phyloP scores from a whole-genome alignment of 2,113 vertebrate genomes.

The Cebus imitator region DNA sequence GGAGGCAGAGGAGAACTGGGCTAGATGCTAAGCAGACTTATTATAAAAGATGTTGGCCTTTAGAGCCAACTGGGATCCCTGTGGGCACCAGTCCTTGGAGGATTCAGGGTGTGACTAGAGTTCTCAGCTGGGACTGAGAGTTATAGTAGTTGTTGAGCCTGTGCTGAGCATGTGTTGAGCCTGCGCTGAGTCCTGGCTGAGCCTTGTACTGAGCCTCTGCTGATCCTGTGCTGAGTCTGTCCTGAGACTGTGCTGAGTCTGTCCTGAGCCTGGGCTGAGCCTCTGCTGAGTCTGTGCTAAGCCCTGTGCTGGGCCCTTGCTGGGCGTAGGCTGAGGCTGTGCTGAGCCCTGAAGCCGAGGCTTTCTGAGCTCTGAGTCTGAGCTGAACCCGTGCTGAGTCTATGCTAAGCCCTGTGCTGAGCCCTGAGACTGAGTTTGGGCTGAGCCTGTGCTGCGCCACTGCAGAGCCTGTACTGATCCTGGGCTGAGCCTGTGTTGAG shows the following conservation, averaged over 20 bases:
- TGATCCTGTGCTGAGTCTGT: background rate
- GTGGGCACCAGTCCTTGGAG: background rate
- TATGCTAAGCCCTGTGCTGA: too few relatives aligned
- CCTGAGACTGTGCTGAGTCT: background rate
- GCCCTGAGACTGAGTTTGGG: too few relatives aligned
- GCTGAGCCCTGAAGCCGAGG: background rate
- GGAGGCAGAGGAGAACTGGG: background rate
- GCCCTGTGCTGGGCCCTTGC: too few relatives aligned
- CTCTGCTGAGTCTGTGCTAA: background rate
- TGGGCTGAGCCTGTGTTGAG: too few relatives aligned
- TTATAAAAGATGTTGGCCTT: background rate
- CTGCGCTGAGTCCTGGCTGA: background rate
- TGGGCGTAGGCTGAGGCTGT: background rate
- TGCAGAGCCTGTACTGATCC: too few relatives aligned
- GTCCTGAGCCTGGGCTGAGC: background rate
- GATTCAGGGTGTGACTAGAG: background rate
- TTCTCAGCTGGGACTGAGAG: background rate
- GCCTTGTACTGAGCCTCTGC: too few relatives aligned
- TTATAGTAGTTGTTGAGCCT: background rate
- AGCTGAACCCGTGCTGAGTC: too few relatives aligned
- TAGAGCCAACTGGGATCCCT: background rate
- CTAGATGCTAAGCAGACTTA: background rate
- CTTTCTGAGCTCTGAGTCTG: too few relatives aligned
- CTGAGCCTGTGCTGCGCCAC: too few relatives aligned
- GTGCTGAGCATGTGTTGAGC: background rate